phyloP scores from a whole-genome alignment of 2,797 vertebrate species.

The Rhinichthys osculus region DNA sequence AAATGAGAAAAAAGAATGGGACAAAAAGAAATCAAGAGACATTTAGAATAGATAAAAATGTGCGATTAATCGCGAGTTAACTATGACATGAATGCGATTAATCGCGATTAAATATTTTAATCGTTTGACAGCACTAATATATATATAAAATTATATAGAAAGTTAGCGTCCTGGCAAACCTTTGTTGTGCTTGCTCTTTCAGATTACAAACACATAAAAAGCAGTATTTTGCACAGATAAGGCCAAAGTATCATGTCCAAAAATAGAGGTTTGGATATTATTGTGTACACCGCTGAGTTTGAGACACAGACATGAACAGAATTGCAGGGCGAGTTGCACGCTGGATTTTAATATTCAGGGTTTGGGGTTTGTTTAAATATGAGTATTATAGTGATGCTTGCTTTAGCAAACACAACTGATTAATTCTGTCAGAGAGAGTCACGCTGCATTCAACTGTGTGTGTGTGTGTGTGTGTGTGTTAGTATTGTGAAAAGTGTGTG shows the following conservation, averaged over 20 bases:
- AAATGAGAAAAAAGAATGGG: too few relatives aligned
- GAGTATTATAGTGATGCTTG: slow-evolving; percentile 4
- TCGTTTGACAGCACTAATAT: too few relatives aligned
- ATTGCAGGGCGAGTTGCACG: background rate
- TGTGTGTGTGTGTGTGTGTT: background rate
- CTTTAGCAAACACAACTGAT: slow-evolving; percentile 5
- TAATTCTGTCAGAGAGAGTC: background rate
- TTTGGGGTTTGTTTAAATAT: background rate
- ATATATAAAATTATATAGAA: too few relatives aligned
- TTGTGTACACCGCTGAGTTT: background rate
- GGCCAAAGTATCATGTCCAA: background rate
- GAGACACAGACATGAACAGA: background rate
- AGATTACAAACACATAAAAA: background rate
- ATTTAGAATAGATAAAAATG: too few relatives aligned
- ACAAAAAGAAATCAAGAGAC: too few relatives aligned
- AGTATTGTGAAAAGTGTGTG: background rate
- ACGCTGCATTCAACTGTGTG: background rate
- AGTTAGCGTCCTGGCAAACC: too few relatives aligned
- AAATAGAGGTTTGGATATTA: background rate
- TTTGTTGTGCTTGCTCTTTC: background rate
- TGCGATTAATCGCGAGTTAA: too few relatives aligned
- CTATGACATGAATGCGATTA: too few relatives aligned
- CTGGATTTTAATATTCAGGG: background rate
- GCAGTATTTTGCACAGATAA: background rate
- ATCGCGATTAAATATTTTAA: too few relatives aligned